Base-by-base conservation (phyloP, 2,888 invertebrate species). In the Meandrusa payeni region DNA sequence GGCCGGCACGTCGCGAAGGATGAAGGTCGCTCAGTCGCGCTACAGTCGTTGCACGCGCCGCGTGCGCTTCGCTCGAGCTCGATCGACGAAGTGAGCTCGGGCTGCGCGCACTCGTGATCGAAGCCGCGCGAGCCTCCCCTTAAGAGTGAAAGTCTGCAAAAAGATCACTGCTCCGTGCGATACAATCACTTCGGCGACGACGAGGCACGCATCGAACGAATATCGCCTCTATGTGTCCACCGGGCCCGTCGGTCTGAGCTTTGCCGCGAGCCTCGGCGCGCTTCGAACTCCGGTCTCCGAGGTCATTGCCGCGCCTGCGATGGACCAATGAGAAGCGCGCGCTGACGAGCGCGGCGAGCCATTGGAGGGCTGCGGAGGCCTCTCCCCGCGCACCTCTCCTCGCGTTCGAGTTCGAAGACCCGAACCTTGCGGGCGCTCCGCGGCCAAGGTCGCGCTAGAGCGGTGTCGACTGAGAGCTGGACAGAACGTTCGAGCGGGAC, bases 351-450 rank as follows among this genome's bases (percentile, higher is more conserved):
- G 76, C 73, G 73, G 74, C 73, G 65, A 69, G 72, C 73, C 65
- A 83, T 82, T 86, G 83, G 88, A 66, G 67, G 81, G 78, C 68
- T 63, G 55, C 51, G 50, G 59, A 65, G 70, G 72, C 77, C 83
- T 68, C 80, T 65, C 71, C 82, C 70, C 62, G 73, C 75, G 61
- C 74, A 70, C 70, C 76, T 50, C 63, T 57, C 71, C 70, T 60
- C 81, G 57, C 71, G 65, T 64, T 54, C 59, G 83, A 91, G 93
- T 93, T 93, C 93, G 93, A 92, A 92, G 93, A 91, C 92, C 90
- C 89, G 92, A 92, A 93, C 93, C 93, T 93, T 93, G 93, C 93
- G 93, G 93, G 93, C 93, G 92, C 93, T 91, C 93, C 91, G 93
- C 93, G 91, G 93, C 91, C 91, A 92, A 91, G 92, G 91, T 91